Conservation (phyloP, 2,888 invertebrate genomes). For the Drosophila neonasuta region DNA sequence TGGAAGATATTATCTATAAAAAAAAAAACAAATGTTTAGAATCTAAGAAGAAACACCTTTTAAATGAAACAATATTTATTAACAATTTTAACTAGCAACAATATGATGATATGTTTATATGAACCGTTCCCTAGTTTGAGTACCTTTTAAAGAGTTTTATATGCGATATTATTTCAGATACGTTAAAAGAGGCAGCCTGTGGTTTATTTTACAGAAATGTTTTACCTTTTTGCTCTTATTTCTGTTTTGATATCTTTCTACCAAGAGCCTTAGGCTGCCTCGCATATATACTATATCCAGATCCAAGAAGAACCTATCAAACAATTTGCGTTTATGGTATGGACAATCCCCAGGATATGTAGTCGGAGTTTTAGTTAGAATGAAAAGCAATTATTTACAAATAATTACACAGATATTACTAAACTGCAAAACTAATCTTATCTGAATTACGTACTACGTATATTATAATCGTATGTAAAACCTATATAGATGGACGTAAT, state of each 20-base stretch:
- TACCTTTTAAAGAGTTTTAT: slow-evolving; percentile 9
- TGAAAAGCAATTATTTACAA: slow-evolving; percentile 28
- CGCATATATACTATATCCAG: slow-evolving; percentile 29
- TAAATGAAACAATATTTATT: slow-evolving; percentile 50
- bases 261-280: slow-evolving; percentile 13
- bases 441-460: slow-evolving; percentile 21
- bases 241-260: background rate
- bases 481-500: slow-evolving; percentile 48
- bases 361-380: slow-evolving; percentile 52
- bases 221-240: background rate
- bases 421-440: slow-evolving; percentile 25
- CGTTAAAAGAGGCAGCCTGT: slow-evolving; percentile 4
- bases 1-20: slow-evolving; percentile 55
- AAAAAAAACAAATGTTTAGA: slow-evolving; percentile 10
- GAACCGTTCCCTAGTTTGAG: slow-evolving; percentile 10
- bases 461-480: slow-evolving; percentile 34
- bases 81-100: slow-evolving; percentile 33
- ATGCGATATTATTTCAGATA: slow-evolving; percentile 9
- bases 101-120: slow-evolving; percentile 28
- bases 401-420: slow-evolving; percentile 8
- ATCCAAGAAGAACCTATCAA: slow-evolving; percentile 55
- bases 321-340: slow-evolving; percentile 75
- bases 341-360: slow-evolving; percentile 72
- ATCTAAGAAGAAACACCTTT: slow-evolving; percentile 43
- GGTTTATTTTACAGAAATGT: background rate